A percentile compares a stretch with the other conserved stretches of the same genome.
These are phyloP conservation scores for Eublepharis macularius DNA, from an alignment of 2,113 vertebrate genomes.

Conservation along the genomic window DNA sequence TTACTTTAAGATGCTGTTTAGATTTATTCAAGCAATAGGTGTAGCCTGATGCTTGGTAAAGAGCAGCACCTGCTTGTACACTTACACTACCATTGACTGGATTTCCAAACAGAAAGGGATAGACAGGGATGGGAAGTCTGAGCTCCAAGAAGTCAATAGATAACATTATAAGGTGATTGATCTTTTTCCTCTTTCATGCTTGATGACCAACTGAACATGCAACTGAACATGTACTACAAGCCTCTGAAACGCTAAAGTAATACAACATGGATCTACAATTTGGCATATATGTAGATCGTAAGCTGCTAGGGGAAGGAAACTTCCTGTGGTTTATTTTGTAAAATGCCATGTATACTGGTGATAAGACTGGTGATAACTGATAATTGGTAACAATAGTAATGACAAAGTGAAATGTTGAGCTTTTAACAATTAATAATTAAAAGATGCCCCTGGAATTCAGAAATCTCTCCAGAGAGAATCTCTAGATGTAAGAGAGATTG, in stretches of 20 bases:
- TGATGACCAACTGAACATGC: constrained; percentile 20
- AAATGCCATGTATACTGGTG: too few relatives aligned
- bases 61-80: constrained; percentile 68
- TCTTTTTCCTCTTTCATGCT: constrained; percentile 33
- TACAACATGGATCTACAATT: constrained; percentile 3
- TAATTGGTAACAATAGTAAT: background rate
- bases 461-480: background rate
- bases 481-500: background rate
- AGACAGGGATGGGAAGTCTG: constrained; percentile 15
- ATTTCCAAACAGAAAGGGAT: constrained; percentile 59
- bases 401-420: background rate
- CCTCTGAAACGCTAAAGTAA: constrained; percentile 49
- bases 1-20: constrained; percentile 70
- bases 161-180: constrained; percentile 54
- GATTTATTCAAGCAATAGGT: constrained; percentile 76
- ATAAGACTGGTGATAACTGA: too few relatives aligned
- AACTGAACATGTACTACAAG: constrained; percentile 57
- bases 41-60: constrained; percentile 69
- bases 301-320: too few relatives aligned
- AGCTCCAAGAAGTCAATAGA: constrained; percentile 28
- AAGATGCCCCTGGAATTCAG: background rate
- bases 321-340: too few relatives aligned
- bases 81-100: constrained; percentile 57
- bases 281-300: background rate
- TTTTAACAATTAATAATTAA: background rate